These are phyloP conservation scores for Tetragonula carbonaria DNA, from an alignment of 2,888 invertebrate species.

Conservation along the genomic window DNA sequence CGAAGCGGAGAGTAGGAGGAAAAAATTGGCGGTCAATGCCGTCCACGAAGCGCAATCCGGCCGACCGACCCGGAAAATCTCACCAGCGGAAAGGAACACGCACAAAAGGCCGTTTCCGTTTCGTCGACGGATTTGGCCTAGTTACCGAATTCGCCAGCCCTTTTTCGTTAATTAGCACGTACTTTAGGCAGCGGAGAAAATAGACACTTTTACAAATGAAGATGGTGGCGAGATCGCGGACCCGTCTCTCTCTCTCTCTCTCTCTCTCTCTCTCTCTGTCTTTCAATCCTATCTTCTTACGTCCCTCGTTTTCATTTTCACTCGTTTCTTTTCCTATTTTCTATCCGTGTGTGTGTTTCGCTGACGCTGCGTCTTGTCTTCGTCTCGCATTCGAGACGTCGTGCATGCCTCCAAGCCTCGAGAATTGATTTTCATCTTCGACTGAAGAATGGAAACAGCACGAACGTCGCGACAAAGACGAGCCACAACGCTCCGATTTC, in stretches of 20 bases:
- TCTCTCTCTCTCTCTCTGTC: constrained; percentile 30
- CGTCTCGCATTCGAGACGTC: background rate
- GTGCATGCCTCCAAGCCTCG: background rate
- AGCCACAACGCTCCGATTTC: background rate
- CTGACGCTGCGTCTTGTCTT: background rate
- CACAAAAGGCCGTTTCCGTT: constrained; percentile 20
- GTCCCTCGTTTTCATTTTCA: background rate
- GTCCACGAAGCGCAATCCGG: constrained; percentile 51
- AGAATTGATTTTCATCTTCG: background rate
- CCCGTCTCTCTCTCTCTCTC: constrained; percentile 46
- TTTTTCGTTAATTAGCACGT: constrained; percentile 64
- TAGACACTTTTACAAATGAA: constrained; percentile 75
- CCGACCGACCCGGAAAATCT: constrained; percentile 23
- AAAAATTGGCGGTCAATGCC: constrained; percentile 69
- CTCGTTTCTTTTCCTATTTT: background rate
- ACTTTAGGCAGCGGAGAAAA: constrained; percentile 75
- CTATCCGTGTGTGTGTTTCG: constrained; percentile 2
- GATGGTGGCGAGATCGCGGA: constrained; percentile 70
- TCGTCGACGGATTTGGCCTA: constrained; percentile 59
- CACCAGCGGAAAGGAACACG: constrained; percentile 20
- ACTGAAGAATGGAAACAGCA: background rate
- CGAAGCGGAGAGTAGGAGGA: constrained; percentile 80
- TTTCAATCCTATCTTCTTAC: background rate
- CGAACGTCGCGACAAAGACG: constrained; percentile 9
- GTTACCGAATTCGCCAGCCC: constrained; percentile 61